Evolutionary conservation across 2,797 vertebrate species (phyloP).

Genomic region (Phyllotis vaccarum): DNA sequence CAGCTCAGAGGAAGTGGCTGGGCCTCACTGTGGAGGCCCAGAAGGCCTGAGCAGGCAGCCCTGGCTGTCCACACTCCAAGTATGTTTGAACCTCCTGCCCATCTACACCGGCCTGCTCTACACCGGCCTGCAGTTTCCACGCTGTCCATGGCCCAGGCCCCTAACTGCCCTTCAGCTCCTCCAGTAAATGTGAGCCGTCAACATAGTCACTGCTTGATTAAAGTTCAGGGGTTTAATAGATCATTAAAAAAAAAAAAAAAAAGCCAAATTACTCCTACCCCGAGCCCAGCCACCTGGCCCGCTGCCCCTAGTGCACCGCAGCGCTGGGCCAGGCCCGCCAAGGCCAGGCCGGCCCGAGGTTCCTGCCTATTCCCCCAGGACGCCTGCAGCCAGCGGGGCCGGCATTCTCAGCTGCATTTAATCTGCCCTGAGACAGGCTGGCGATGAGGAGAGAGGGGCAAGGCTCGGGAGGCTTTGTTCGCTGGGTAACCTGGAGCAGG

Average conservation of each 20-base stretch:
- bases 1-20: slow-evolving; percentile 78
- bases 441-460: slow-evolving; percentile 95
- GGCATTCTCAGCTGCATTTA: slow-evolving; percentile 99
- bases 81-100: neutral
- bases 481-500: slow-evolving; percentile 94
- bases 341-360: slow-evolving; percentile 96
- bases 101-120: neutral
- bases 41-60: neutral
- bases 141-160: slow-evolving; percentile 63
- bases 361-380: slow-evolving; percentile 99
- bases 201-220: slow-evolving; percentile 98
- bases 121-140: neutral
- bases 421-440: slow-evolving; percentile 99
- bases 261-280: slow-evolving; percentile 94
- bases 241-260: slow-evolving; percentile 91
- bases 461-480: slow-evolving; percentile 93
- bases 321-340: slow-evolving; percentile 93
- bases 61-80: neutral
- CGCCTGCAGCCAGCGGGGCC: slow-evolving; percentile 93
- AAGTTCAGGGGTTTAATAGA: slow-evolving; percentile 99
- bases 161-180: slow-evolving; percentile 89
- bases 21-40: slow-evolving; percentile 66
- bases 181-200: slow-evolving; percentile 95
- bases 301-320: slow-evolving; percentile 94
- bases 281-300: slow-evolving; percentile 97